Percentiles rank a stretch among this genome's conserved stretches.
Evolutionary conservation across 2,797 vertebrate genomes (phyloP).

Genomic region (Sebastes glaucus): DNA sequence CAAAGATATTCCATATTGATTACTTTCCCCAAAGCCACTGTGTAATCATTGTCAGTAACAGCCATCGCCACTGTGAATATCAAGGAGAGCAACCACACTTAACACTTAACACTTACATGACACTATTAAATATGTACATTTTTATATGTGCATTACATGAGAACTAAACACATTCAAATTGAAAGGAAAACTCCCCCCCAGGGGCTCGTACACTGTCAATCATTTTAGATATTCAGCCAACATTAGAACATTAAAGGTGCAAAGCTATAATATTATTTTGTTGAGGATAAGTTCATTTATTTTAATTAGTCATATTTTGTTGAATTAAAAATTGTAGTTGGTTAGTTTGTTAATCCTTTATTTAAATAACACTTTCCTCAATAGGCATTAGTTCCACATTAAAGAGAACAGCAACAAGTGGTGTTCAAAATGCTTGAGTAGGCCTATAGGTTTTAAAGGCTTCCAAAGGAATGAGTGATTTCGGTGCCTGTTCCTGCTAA

Average conservation of each 20-base stretch:
- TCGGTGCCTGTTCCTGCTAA: not conserved
- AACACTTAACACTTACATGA: not conserved
- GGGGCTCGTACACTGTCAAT: not conserved
- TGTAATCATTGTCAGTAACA: not conserved
- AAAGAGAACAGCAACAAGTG: not conserved
- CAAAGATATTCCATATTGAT: not conserved
- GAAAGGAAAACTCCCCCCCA: not conserved
- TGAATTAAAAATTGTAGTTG: not conserved
- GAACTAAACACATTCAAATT: not conserved
- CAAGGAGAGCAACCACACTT: not conserved
- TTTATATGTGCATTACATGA: not conserved
- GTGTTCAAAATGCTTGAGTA: not conserved
- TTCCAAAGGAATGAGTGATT: not conserved
- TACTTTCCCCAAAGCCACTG: not conserved
- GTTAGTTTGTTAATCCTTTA: not conserved
- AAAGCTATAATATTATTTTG: not conserved
- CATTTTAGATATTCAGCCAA: not conserved
- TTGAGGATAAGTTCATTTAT: not conserved
- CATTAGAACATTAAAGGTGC: not conserved
- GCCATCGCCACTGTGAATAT: not conserved
- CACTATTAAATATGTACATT: not conserved
- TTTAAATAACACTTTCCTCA: not conserved
- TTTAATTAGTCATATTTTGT: not conserved
- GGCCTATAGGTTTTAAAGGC: not conserved
- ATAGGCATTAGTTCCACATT: not conserved